Percentiles rank a stretch among this genome's conserved stretches.
These are phyloP conservation scores for Gavia stellata DNA, from an alignment of 2,113 vertebrate genomes.

Conservation along the genomic window DNA sequence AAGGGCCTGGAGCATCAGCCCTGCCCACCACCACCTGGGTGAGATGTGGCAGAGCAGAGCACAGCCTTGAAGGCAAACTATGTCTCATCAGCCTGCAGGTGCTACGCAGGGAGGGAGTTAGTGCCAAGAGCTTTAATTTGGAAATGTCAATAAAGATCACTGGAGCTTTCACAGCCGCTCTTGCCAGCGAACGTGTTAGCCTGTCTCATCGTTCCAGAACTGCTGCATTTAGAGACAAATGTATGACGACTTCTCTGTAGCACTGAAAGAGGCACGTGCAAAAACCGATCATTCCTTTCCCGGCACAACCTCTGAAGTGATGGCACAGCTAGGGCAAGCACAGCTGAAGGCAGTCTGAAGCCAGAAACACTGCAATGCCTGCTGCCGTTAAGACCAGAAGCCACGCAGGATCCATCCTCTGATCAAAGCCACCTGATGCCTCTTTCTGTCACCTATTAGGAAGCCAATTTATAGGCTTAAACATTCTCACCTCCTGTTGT, in stretches of 20 bases:
- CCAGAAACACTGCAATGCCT: not conserved
- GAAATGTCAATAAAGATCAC: not conserved
- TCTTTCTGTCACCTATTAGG: not conserved
- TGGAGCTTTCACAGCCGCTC: not conserved
- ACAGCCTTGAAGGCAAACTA: not conserved
- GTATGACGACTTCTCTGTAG: fast-evolving
- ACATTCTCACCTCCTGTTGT: not conserved
- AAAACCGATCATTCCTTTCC: not conserved
- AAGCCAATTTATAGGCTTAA: not conserved
- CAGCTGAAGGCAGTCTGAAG: not conserved
- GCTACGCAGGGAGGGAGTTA: not conserved
- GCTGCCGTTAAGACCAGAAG: not conserved
- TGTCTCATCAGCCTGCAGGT: not conserved
- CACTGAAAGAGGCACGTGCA: not conserved
- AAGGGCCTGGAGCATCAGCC: not conserved
- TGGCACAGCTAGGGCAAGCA: not conserved
- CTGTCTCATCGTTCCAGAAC: not conserved
- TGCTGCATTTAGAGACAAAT: not conserved
- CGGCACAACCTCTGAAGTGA: not conserved
- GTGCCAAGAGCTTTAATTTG: not conserved
- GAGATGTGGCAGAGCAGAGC: not conserved
- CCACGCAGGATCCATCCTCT: not conserved
- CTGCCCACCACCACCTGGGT: too few species aligned
- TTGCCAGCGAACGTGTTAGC: fast-evolving
- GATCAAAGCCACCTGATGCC: not conserved